Conservation (phyloP, 2,113 vertebrate genomes). For the Sphaerodactylus townsendi region DNA sequence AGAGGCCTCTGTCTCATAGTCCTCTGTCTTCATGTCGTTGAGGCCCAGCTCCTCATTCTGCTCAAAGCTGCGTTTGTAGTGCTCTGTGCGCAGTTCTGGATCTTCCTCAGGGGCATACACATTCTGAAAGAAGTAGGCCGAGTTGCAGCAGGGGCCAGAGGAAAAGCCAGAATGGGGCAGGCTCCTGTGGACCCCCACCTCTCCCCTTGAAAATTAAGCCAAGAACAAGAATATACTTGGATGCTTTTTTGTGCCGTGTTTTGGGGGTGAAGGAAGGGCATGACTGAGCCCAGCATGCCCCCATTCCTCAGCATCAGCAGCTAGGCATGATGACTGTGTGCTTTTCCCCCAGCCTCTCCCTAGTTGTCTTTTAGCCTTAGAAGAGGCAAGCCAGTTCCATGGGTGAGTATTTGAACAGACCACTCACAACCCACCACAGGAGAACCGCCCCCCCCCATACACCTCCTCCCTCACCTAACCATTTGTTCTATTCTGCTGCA, state of each 20-base stretch:
- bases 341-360: background rate
- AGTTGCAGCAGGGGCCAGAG: background rate
- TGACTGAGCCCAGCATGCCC: too few relatives aligned
- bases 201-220: background rate
- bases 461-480: too few relatives aligned
- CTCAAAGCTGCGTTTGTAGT: conserved; percentile 83
- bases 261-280: background rate
- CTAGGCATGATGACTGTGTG: too few relatives aligned
- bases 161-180: too few relatives aligned
- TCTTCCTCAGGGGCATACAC: conserved; percentile 91
- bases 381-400: too few relatives aligned
- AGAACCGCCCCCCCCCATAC: too few relatives aligned
- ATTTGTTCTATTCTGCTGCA: too few relatives aligned
- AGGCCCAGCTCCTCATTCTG: conserved; percentile 95
- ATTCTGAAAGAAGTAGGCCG: conserved; percentile 72
- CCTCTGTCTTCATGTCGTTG: conserved; percentile 93
- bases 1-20: conserved; percentile 65
- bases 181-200: background rate
- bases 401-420: too few relatives aligned
- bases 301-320: too few relatives aligned
- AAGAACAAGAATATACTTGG: background rate
- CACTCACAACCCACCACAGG: too few relatives aligned
- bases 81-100: conserved; percentile 85
- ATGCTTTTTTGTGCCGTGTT: background rate
- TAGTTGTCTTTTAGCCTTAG: too few relatives aligned